Evolutionary conservation across 2,888 invertebrate genomes (phyloP), one percentile per base, ranked within the genome.

Genomic region (Campopleginae sp.): DNA sequence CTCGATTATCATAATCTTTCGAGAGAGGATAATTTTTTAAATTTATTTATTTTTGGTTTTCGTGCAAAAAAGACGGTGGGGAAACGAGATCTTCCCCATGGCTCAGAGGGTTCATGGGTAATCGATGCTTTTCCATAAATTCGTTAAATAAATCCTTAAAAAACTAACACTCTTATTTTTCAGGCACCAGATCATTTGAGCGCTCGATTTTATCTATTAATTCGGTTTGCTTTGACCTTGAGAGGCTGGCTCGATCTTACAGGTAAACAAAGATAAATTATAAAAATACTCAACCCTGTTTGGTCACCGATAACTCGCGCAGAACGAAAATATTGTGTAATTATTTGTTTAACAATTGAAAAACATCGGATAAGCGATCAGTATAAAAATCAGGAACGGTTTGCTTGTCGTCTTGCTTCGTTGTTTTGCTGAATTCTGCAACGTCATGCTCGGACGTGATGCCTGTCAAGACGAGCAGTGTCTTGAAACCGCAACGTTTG

Each of bases 381-480:
- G 93, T 88, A 82, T 93, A 94, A 86, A 90, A 94, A 81, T 94
- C 93, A 1, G 95, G 94, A 58, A 94, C 88, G 17, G 94, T 90
- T 2, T 89, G 65, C 88, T 82, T 14, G 91, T 89, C 14, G 87
- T 89, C n/a, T 83, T 46, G 14, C 46, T 77, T 33, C 19, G 76
- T 4, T 63, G 68, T 48, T 91, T 88, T 86, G 44, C 94, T 94
- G 94, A 95, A 95, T 31, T 91, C 88, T 27, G 93, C 90, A 0
- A 96, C 95, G 88, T 97, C 96, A 17, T 94, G 93, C 58, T 95
- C 87, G 44, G 94, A 94, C 8, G 97, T 97, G 12, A 98, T 97
- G 12, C 99, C 99, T 7, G 97, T 96, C 66, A 98, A 94, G 0
- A 99, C 99, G 8, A 98, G 94, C n/a, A 99, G 94, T 0, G 98